phyloP scores from a whole-genome alignment of 2,888 invertebrate species.

The Boloria selene region DNA sequence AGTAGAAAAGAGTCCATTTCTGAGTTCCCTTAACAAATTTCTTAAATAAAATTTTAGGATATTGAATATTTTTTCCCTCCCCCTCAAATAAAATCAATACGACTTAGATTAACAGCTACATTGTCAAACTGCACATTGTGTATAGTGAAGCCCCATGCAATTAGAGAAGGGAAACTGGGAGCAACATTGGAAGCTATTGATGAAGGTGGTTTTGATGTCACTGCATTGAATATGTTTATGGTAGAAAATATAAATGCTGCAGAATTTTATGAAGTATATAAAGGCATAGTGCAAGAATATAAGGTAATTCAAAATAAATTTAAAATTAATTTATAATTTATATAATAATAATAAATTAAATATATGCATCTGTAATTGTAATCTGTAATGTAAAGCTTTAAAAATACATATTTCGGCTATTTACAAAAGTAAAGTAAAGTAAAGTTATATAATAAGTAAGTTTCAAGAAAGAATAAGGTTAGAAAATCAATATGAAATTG shows the following conservation, averaged over 20 bases:
- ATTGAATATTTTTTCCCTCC: slow-evolving; percentile 85
- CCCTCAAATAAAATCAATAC: slow-evolving; percentile 57
- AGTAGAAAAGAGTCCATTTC: too few relatives aligned
- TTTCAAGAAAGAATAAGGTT: too few relatives aligned
- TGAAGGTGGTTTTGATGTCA: slow-evolving; percentile 89
- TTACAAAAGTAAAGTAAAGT: too few relatives aligned
- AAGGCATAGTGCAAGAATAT: slow-evolving; percentile 91
- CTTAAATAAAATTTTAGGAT: slow-evolving; percentile 65
- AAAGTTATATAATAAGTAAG: too few relatives aligned
- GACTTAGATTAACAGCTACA: slow-evolving; percentile 79
- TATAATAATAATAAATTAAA: neutral
- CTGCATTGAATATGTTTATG: slow-evolving; percentile 90
- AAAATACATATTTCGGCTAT: too few relatives aligned
- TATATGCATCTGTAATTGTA: too few relatives aligned
- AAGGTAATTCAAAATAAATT: slow-evolving; percentile 67
- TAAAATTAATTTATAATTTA: too few relatives aligned
- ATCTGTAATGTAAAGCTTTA: too few relatives aligned
- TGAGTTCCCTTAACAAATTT: too few relatives aligned
- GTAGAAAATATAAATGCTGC: slow-evolving; percentile 92
- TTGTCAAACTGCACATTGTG: slow-evolving; percentile 89
- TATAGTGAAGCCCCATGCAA: slow-evolving; percentile 94
- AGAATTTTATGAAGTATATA: slow-evolving; percentile 96
- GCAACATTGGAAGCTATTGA: slow-evolving; percentile 86
- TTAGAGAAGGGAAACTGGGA: slow-evolving; percentile 88
- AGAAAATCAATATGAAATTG: too few relatives aligned